phyloP scores from a whole-genome alignment of 2,797 vertebrate species.

The Moxostoma hubbsi region DNA sequence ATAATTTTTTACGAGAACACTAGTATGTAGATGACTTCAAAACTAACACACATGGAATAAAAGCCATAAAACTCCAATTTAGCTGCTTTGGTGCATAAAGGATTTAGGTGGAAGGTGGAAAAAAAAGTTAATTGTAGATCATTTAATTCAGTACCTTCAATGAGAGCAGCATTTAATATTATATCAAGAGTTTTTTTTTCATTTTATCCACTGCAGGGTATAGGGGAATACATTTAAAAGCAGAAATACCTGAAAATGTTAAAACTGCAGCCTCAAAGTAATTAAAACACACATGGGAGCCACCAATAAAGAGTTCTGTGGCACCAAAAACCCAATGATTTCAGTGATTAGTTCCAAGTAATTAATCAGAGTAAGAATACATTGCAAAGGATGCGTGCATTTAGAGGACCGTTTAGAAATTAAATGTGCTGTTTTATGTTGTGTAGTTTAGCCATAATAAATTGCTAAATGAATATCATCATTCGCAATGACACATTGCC shows the following conservation, averaged over 20 bases:
- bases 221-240: conserved; percentile 11
- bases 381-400: background rate
- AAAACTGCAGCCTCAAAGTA: background rate
- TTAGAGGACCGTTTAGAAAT: conserved; percentile 10
- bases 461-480: conserved; percentile 42
- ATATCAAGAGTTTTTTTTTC: background rate
- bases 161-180: background rate
- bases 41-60: too few species aligned
- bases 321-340: conserved; percentile 25
- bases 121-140: background rate
- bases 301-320: background rate
- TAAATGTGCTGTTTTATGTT: conserved; percentile 44
- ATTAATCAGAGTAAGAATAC: conserved; percentile 37
- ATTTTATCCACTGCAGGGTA: conserved; percentile 1
- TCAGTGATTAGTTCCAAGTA: conserved; percentile 38
- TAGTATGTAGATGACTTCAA: too few species aligned
- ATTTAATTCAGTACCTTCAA: background rate
- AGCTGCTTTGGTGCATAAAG: too few species aligned
- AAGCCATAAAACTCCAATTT: too few species aligned
- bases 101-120: too few species aligned
- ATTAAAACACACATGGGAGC: background rate
- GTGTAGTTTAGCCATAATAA: conserved; percentile 40
- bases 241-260: conserved; percentile 8
- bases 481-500: conserved; percentile 38
- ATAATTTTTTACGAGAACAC: too few species aligned